Base-by-base conservation (phyloP, 1,140 invertebrate genomes). In the Acromyrmex echinatior region DNA sequence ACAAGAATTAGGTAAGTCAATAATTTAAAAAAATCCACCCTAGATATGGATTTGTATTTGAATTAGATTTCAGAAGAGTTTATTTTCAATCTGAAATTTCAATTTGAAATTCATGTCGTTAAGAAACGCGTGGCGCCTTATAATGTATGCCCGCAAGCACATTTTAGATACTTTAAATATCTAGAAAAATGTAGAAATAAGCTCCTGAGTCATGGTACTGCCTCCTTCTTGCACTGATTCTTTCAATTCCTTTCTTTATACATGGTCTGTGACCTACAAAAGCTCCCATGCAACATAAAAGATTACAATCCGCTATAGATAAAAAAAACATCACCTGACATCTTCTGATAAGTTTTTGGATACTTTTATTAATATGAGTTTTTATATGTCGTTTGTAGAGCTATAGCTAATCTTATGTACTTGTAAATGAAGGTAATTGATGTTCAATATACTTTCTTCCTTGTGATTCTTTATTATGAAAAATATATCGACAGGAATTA, bases 211-310 rank as follows among this genome's bases (percentile, higher is more conserved):
- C n/a, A 74, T 31, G 31, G n/a, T n/a, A 14, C 9, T 58, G 53
- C 53, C 71, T 76, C n/a, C 35, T 76, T 60, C 56, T 76, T 76
- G 73, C 73, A 58, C 56, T 35, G 73, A 62, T 76, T 60, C 73
- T 60, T 76, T 76, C 53, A 39, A 39, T 60, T 76, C 51, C 28
- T 74, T 31, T 74, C 53, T 74, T 60, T 25, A n/a, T 56, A 6
- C 28, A 35, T n/a, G 21, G 53, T 60, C 56, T 60, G n/a, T 39
- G 73, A 76, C n/a, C 56, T 76, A 76, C 56, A 76, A 76, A 76
- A 35, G 31, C n/a, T 74, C 31, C 6, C 31, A 16, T 60, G 31
- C 14, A 62, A 21, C 5, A 9, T 21, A 21, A 58, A 62, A 45
- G 31, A 76, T 60, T 73, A 25, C 28, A 9, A 45, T 45, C 39